phyloP scores from a whole-genome alignment of 2,797 vertebrate species.

The Adelosebastes latens region DNA sequence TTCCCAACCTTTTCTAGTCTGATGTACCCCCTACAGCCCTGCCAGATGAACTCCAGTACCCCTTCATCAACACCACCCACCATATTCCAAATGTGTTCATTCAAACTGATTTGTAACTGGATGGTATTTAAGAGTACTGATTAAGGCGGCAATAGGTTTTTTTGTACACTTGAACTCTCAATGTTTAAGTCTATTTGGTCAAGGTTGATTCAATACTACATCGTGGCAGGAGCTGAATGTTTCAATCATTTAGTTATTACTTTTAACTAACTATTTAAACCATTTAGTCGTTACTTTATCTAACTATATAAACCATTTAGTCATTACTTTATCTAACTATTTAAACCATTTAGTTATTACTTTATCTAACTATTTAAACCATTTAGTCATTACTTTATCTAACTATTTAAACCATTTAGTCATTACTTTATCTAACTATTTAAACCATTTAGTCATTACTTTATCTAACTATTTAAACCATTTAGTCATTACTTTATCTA shows the following conservation, averaged over 20 bases:
- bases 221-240: neutral
- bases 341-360: no score
- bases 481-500: no score
- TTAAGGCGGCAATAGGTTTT: neutral
- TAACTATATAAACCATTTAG: no score
- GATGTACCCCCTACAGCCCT: neutral
- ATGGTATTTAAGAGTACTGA: neutral
- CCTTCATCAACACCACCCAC: neutral
- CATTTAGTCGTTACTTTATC: no score
- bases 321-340: no score
- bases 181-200: neutral
- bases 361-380: no score
- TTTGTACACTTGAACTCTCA: neutral
- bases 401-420: fast-evolving
- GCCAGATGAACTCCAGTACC: neutral
- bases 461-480: no score
- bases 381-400: no score
- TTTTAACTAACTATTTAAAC: neutral
- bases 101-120: neutral
- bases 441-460: no score
- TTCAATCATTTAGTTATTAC: neutral
- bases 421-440: no score
- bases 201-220: neutral
- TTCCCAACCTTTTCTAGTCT: neutral
- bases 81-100: neutral